phyloP scores from a whole-genome alignment of 2,888 invertebrate species.

The Aleiodes testaceus region DNA sequence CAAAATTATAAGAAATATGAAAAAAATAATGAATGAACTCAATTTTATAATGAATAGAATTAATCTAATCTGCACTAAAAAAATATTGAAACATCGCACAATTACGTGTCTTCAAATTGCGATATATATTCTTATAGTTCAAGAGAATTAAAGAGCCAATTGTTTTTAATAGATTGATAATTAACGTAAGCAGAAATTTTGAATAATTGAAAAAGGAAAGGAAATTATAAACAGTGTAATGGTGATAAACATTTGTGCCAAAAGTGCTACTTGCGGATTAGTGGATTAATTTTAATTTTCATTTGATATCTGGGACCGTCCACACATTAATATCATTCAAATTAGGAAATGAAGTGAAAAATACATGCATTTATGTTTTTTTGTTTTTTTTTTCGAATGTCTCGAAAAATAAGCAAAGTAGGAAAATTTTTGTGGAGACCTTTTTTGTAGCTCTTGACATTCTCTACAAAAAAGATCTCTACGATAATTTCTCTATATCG shows the following conservation, averaged over 20 bases:
- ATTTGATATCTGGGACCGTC: slow-evolving; percentile 46
- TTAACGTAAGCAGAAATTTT: neutral
- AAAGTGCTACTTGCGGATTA: slow-evolving; percentile 50
- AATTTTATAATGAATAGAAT: too few relatives aligned
- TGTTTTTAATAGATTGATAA: slow-evolving; percentile 1
- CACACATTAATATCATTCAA: slow-evolving; percentile 19
- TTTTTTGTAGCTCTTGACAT: too few relatives aligned
- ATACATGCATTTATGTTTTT: too few relatives aligned
- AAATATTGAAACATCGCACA: neutral
- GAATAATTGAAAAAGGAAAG: slow-evolving; percentile 8
- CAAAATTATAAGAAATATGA: too few relatives aligned
- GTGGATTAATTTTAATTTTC: slow-evolving; percentile 28
- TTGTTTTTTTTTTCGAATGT: neutral
- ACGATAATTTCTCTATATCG: too few relatives aligned
- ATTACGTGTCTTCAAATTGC: too few relatives aligned
- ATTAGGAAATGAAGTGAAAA: too few relatives aligned
- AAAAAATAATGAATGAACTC: too few relatives aligned
- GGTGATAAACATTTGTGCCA: slow-evolving; percentile 50
- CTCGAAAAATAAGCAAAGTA: too few relatives aligned
- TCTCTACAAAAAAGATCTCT: too few relatives aligned
- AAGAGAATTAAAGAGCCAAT: slow-evolving; percentile 1
- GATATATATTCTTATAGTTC: slow-evolving; percentile 36
- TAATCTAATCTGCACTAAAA: slow-evolving; percentile 2
- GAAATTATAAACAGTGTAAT: slow-evolving; percentile 32
- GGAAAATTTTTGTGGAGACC: too few relatives aligned